Evolutionary conservation across 2,797 vertebrate species (phyloP).

Genomic region (Ctenopoma kingsleyae): DNA sequence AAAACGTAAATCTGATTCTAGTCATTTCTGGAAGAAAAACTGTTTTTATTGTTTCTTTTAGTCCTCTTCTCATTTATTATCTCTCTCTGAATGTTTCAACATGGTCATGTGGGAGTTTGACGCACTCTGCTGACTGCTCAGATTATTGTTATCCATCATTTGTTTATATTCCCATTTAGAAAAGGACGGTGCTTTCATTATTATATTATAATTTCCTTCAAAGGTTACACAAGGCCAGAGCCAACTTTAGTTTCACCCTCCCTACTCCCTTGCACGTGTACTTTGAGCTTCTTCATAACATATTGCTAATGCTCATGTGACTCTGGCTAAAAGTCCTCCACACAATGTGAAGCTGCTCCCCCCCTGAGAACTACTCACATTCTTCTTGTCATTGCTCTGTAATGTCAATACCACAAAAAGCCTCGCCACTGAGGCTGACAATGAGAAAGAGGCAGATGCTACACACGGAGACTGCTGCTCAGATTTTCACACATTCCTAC

Average conservation of each 20-base stretch:
- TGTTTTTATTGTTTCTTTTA: slow-evolving; percentile 46
- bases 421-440: slow-evolving; percentile 11
- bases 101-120: slow-evolving; percentile 57
- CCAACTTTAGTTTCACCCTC: slow-evolving; percentile 6
- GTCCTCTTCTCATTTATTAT: slow-evolving; percentile 46
- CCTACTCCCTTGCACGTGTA: not conserved
- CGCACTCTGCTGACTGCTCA: slow-evolving; percentile 71
- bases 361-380: slow-evolving; percentile 19
- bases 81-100: slow-evolving; percentile 49
- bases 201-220: slow-evolving; percentile 68
- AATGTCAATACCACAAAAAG: slow-evolving; percentile 33
- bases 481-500: slow-evolving; percentile 9
- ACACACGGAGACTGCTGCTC: not conserved
- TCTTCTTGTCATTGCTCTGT: slow-evolving; percentile 26
- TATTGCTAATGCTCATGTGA: slow-evolving; percentile 10
- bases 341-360: slow-evolving; percentile 23
- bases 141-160: slow-evolving; percentile 84
- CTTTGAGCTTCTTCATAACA: not conserved
- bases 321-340: slow-evolving; percentile 10
- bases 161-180: slow-evolving; percentile 78
- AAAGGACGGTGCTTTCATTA: slow-evolving; percentile 61
- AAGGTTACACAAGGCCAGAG: slow-evolving; percentile 59
- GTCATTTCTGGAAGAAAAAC: slow-evolving; percentile 37
- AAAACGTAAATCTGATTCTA: slow-evolving; percentile 15
- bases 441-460: not conserved